phyloP scores from a whole-genome alignment of 2,113 vertebrate genomes.

The Pelmatolapia mariae region DNA sequence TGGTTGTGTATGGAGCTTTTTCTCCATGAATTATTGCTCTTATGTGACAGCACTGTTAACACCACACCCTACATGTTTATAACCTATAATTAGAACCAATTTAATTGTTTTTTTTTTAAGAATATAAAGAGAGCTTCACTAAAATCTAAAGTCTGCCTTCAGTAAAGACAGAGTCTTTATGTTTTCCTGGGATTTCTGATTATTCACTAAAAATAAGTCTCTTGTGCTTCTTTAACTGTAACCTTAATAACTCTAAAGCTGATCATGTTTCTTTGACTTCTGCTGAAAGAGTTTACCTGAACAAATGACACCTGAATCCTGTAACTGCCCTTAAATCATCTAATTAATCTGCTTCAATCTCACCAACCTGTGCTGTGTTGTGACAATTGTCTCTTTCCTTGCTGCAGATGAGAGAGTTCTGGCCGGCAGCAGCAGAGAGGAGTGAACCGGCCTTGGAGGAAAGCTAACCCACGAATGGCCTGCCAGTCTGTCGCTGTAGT shows the following conservation, averaged over 20 bases:
- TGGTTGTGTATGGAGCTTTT: background rate
- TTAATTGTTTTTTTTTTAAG: background rate
- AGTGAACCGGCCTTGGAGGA: slow-evolving; percentile 58
- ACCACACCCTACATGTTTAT: background rate
- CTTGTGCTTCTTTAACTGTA: background rate
- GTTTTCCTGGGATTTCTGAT: background rate
- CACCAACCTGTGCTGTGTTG: background rate
- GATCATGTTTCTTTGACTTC: background rate
- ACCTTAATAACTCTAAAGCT: background rate
- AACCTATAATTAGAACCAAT: background rate
- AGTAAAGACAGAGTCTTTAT: background rate
- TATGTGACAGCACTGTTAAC: background rate
- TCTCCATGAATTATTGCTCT: background rate
- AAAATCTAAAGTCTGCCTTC: background rate
- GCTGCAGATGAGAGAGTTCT: slow-evolving; percentile 78
- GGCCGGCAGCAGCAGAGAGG: slow-evolving; percentile 65
- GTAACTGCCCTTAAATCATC: background rate
- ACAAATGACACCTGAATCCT: background rate
- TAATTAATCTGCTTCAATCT: background rate
- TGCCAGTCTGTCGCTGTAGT: slow-evolving; percentile 74
- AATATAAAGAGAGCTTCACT: background rate
- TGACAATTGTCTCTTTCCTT: background rate
- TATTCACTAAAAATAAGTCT: background rate
- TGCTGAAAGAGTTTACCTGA: background rate
- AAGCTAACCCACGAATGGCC: slow-evolving; percentile 75